Evolutionary conservation across 2,113 vertebrate species (phyloP).

Genomic region (Cyphomyrus discorhynchus): DNA sequence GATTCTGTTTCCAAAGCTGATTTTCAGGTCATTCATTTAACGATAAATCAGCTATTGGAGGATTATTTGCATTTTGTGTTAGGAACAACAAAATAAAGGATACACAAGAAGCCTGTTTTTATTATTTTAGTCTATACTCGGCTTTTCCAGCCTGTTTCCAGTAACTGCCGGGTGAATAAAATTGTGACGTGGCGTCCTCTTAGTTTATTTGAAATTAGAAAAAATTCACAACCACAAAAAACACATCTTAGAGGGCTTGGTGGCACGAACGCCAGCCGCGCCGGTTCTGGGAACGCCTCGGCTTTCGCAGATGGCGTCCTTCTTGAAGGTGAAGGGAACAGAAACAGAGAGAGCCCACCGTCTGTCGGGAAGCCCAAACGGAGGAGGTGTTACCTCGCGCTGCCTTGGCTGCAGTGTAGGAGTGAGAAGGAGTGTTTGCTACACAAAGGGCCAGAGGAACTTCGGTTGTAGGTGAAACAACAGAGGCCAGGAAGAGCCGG

Average conservation of each 20-base stretch:
- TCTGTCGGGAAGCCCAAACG: neutral
- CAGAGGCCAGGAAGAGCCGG: neutral
- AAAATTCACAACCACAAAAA: constrained; percentile 49
- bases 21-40: neutral
- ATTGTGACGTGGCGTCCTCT: constrained; percentile 44
- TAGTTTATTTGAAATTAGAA: constrained; percentile 45
- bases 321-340: neutral
- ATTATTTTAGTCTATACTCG: neutral
- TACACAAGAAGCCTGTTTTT: neutral
- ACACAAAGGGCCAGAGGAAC: neutral
- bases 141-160: constrained; percentile 49
- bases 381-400: neutral
- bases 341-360: neutral
- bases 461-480: neutral
- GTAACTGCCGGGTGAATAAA: constrained; percentile 40
- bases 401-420: neutral
- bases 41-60: neutral
- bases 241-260: constrained; percentile 36
- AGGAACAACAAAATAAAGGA: neutral
- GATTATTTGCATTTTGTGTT: neutral
- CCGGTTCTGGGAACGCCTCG: constrained; percentile 57
- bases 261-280: constrained; percentile 25
- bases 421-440: neutral
- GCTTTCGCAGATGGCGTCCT: constrained; percentile 45
- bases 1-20: neutral